Evolutionary conservation across 2,888 invertebrate genomes (phyloP), one percentile per base, ranked within the genome.

Genomic region (Drosophila neonasuta): DNA sequence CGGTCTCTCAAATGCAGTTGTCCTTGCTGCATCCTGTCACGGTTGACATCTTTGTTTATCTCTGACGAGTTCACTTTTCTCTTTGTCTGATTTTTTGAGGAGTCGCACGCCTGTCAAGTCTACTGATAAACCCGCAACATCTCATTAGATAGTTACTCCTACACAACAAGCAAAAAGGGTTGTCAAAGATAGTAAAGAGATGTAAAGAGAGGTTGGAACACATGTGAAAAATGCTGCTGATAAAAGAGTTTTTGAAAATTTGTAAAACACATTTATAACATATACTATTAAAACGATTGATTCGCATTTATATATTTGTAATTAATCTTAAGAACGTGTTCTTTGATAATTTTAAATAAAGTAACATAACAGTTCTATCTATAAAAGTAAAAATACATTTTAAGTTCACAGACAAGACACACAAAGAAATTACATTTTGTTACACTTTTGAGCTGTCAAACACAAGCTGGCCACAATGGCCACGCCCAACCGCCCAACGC

Each of bases 81-180:
- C 51, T 52, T 71, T 73, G 74, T 77, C 57, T 24, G 45, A 36
- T 17, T 24, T 32, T 24, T 55, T 32, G 41, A 68, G 66, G 52
- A 68, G 83, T 65, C 66, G 69, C 60, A 42, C 15, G 24, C 20
- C 51, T 77, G 83, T 80, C 80, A 76, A 76, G 62, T 71, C 44
- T 50, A 55, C 51, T 59, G 51, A 55, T 60, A 61, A 29, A 29
- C 2, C 45, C 20, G 41, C 13, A 17, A 55, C 29, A 39, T 50
- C 20, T 39, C 55, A 51, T 51, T 45, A 57, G 32, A 42, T 29
- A 41, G 55, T n/a, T 8, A 65, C 55, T 71, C 51, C 57, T 24
- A 46, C 66, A 45, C 55, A 17, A 32, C 11, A 0, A 39, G 8
- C 30, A 11, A 39, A 7, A 5, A 57, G 63, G 44, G 30, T 7